A percentile compares a stretch with the other conserved stretches of the same genome.
These are phyloP conservation scores for Camponotus fellah DNA, from an alignment of 2,888 invertebrate genomes.

Conservation along the genomic window DNA sequence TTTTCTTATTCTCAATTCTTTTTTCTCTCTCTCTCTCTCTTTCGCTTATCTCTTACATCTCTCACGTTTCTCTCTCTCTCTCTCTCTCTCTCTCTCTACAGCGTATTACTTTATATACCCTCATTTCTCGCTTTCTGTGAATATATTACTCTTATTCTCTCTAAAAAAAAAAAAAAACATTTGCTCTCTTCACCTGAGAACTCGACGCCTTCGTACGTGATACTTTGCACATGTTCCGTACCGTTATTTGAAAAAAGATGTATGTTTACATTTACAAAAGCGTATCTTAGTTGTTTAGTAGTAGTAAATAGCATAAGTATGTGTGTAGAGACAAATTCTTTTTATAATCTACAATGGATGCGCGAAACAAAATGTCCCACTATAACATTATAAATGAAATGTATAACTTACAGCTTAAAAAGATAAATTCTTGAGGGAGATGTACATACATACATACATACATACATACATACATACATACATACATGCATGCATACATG, in stretches of 20 bases:
- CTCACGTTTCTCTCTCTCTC: conserved; percentile 38
- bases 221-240: conserved; percentile 61
- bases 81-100: conserved; percentile 52
- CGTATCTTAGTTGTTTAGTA: conserved; percentile 68
- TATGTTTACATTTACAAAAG: conserved; percentile 70
- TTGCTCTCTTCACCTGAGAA: conserved; percentile 67
- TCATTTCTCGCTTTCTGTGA: conserved; percentile 62
- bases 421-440: conserved; percentile 34
- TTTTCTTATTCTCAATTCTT: conserved; percentile 52
- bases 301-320: conserved; percentile 74
- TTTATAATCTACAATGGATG: conserved; percentile 64
- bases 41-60: conserved; percentile 35
- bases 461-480: conserved; percentile 9
- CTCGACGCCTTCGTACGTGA: conserved; percentile 59
- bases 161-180: conserved; percentile 72
- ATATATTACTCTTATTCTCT: conserved; percentile 76
- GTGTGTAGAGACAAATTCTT: conserved; percentile 58
- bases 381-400: conserved; percentile 56
- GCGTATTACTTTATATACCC: conserved; percentile 66
- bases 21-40: conserved; percentile 48
- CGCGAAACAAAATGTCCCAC: conserved; percentile 54
- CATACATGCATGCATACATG: conserved; percentile 23
- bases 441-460: conserved; percentile 33
- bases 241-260: conserved; percentile 66
- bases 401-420: conserved; percentile 65